Percentiles rank a stretch among this genome's conserved stretches.
Conservation (phyloP, 2,888 invertebrate genomes). For the Diaprepes abbreviatus region DNA sequence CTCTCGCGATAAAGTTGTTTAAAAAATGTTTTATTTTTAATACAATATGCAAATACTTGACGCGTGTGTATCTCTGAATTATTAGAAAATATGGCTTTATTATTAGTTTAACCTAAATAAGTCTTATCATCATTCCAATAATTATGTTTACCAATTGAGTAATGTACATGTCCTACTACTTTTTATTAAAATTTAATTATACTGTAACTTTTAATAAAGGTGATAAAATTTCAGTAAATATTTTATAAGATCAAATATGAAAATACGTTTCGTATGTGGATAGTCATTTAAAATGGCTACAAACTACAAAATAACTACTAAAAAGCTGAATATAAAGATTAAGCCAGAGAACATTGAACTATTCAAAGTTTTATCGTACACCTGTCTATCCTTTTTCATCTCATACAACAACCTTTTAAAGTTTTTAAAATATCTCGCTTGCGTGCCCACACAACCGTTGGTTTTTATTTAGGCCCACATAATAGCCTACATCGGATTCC, state of each 20-base stretch:
- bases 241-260: no score
- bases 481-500: constrained; percentile 17
- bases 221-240: no score
- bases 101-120: background rate
- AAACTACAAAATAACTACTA: background rate
- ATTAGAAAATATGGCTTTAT: background rate
- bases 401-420: constrained; percentile 16
- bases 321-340: constrained; percentile 1
- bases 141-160: background rate
- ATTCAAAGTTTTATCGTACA: constrained; percentile 17
- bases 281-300: no score
- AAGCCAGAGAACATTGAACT: constrained; percentile 17
- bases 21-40: no score
- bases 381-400: constrained; percentile 29
- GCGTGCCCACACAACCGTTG: constrained; percentile 17
- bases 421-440: constrained; percentile 23
- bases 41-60: no score
- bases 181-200: background rate
- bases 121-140: background rate
- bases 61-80: background rate
- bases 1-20: no score
- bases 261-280: no score
- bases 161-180: background rate
- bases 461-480: constrained; percentile 21
- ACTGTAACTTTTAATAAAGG: no score